A percentile compares a stretch with the other conserved stretches of the same genome.
Conservation (phyloP, 2,888 invertebrate species). For the Lymantria monacha region DNA sequence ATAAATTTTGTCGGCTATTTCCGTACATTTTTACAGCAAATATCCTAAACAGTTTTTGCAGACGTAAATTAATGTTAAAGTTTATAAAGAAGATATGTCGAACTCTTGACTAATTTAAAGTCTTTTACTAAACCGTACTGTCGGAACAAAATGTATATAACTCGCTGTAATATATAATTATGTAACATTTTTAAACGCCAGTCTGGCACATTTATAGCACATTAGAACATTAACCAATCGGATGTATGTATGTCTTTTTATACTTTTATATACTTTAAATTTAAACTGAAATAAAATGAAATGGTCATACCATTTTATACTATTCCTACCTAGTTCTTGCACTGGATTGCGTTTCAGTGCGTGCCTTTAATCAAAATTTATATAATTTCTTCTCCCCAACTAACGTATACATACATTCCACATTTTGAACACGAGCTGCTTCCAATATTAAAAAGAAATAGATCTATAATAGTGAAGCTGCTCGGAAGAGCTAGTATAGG, state of each 20-base stretch:
- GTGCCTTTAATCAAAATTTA: no score
- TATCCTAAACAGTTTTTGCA: conserved; percentile 14
- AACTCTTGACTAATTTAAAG: background rate
- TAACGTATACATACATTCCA: no score
- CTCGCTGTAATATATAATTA: background rate
- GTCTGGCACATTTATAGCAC: background rate
- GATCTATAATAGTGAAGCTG: no score
- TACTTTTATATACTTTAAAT: background rate
- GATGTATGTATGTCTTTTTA: background rate
- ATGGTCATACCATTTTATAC: no score
- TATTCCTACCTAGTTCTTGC: no score
- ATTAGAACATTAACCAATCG: background rate
- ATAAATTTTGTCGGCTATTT: conserved; percentile 64
- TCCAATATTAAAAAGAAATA: no score
- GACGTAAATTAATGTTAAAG: conserved; percentile 5
- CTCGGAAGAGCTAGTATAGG: no score
- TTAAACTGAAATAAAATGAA: no score
- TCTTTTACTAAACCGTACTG: background rate
- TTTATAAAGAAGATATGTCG: conserved; percentile 1
- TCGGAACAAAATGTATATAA: background rate
- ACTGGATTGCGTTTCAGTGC: no score
- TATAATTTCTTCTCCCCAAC: no score
- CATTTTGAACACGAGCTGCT: no score
- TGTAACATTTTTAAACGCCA: background rate
- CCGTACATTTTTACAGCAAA: conserved; percentile 47